Conservation (phyloP, 1,140 invertebrate species). For the Apis florea region DNA sequence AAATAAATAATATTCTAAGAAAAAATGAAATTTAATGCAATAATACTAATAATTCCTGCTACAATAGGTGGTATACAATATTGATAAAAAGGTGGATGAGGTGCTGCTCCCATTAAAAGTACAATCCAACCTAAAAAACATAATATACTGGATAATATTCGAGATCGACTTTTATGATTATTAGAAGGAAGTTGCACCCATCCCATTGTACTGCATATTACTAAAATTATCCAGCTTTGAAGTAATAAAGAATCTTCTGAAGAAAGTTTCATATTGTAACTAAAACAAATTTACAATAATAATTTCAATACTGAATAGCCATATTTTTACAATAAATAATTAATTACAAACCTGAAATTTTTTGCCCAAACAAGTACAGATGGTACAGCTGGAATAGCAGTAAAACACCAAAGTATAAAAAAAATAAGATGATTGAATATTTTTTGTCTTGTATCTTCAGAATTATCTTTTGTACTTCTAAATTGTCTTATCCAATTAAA, state of each 20-base stretch:
- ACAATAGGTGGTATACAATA: conserved; percentile 76
- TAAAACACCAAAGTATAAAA: conserved; percentile 74
- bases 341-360: conserved; percentile 68
- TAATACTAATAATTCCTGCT: conserved; percentile 53
- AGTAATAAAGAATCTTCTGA: conserved; percentile 75
- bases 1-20: conserved; percentile 16
- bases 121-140: conserved; percentile 70
- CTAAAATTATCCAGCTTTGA: conserved; percentile 72
- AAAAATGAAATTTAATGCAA: conserved; percentile 67
- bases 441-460: conserved; percentile 59
- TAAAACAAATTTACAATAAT: conserved; percentile 58
- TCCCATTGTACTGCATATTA: conserved; percentile 72
- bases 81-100: conserved; percentile 70
- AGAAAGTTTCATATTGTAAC: conserved; percentile 72
- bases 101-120: conserved; percentile 64
- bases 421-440: conserved; percentile 76
- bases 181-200: conserved; percentile 69
- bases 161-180: conserved; percentile 47
- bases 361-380: conserved; percentile 79
- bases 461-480: conserved; percentile 36
- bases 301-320: background rate
- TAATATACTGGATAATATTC: conserved; percentile 67
- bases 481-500: conserved; percentile 57
- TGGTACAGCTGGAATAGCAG: conserved; percentile 75
- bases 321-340: conserved; percentile 11